A percentile compares a stretch with the other conserved stretches of the same genome.
phyloP scores from a whole-genome alignment of 2,888 invertebrate species.

The Parnassius apollo region DNA sequence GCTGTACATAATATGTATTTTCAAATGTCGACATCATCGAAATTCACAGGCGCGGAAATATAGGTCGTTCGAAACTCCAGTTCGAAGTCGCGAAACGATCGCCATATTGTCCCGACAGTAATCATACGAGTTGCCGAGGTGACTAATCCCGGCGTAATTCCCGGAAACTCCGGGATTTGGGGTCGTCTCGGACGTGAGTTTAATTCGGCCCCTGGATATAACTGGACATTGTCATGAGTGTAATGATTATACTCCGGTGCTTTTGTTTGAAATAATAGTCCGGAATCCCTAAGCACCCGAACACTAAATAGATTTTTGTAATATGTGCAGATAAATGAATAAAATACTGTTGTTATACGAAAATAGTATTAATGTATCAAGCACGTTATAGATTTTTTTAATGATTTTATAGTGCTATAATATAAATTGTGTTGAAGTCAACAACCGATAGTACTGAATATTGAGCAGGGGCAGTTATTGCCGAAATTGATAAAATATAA shows the following conservation, averaged over 20 bases:
- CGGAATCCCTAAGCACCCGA: not conserved
- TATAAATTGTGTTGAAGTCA: too few species aligned
- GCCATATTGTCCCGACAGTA: slow-evolving; percentile 51
- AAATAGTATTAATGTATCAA: too few species aligned
- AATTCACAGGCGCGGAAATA: slow-evolving; percentile 7
- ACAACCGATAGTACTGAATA: too few species aligned
- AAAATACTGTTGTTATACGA: too few species aligned
- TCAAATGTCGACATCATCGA: too few species aligned
- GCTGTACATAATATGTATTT: too few species aligned
- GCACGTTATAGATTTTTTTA: too few species aligned
- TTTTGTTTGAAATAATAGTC: slow-evolving; percentile 18
- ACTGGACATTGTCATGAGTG: slow-evolving; percentile 27
- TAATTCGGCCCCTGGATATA: slow-evolving; percentile 30
- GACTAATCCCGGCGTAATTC: slow-evolving; percentile 53
- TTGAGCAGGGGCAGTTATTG: too few species aligned
- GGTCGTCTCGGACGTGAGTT: slow-evolving; percentile 30
- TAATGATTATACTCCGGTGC: slow-evolving; percentile 17
- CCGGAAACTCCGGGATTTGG: slow-evolving; percentile 34
- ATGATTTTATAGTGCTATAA: too few species aligned
- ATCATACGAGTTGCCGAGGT: slow-evolving; percentile 45
- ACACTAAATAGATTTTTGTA: not conserved
- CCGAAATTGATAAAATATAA: too few species aligned
- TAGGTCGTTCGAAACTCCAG: not conserved
- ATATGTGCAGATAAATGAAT: too few species aligned
- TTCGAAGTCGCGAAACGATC: slow-evolving; percentile 32